A percentile compares a stretch with the other conserved stretches of the same genome.
These are phyloP conservation scores for Casuarius casuarius DNA, from an alignment of 2,113 vertebrate genomes.

Conservation along the genomic window DNA sequence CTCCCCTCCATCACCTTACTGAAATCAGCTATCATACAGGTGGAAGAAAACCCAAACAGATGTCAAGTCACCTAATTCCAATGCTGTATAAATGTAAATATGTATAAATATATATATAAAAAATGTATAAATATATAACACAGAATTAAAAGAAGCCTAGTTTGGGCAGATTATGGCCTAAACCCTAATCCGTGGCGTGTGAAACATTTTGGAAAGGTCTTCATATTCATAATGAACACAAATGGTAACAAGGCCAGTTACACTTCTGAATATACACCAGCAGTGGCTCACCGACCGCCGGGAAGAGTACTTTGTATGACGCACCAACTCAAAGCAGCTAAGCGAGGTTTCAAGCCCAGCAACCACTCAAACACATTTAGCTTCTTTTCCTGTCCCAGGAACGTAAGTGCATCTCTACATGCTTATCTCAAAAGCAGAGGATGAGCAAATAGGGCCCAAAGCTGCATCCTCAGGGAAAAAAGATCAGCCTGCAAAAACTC, in stretches of 20 bases:
- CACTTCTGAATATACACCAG: background rate
- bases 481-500: background rate
- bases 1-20: background rate
- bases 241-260: background rate
- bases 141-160: background rate
- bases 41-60: background rate
- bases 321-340: background rate
- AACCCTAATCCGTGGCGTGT: accelerated
- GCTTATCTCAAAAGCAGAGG: background rate
- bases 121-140: background rate
- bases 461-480: background rate
- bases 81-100: background rate
- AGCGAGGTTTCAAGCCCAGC: background rate
- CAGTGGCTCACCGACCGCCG: background rate
- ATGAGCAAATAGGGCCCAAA: background rate
- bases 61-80: background rate
- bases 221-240: background rate
- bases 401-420: background rate
- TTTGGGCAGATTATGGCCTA: background rate
- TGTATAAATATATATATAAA: too few species aligned
- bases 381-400: background rate
- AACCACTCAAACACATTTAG: background rate
- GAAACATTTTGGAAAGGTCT: background rate
- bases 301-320: background rate
- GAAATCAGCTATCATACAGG: background rate